Evolutionary conservation across 1,140 invertebrate species (phyloP).

Genomic region (Drosophila rhopaloa): DNA sequence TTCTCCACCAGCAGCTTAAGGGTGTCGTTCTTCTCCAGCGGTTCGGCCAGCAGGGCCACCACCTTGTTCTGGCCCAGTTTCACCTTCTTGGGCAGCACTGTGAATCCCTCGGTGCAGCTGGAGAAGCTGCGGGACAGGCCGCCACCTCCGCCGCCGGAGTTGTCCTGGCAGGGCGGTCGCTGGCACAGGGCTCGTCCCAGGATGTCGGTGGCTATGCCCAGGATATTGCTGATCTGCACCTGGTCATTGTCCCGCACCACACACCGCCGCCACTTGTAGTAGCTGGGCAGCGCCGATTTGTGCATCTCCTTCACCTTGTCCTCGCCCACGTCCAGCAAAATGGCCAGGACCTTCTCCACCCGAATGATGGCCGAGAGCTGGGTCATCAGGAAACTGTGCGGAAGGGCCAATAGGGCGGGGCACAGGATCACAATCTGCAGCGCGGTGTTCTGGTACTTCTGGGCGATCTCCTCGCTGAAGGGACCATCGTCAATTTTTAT

Average conservation of each 20-base stretch:
- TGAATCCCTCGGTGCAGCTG: conserved; percentile 80
- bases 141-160: conserved; percentile 23
- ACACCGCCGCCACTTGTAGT: conserved; percentile 91
- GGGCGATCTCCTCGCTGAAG: conserved; percentile 85
- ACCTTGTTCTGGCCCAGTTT: conserved; percentile 90
- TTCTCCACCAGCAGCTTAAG: conserved; percentile 91
- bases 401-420: conserved; percentile 88
- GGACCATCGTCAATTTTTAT: conserved; percentile 90
- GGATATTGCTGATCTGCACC: conserved; percentile 91
- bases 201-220: conserved; percentile 91
- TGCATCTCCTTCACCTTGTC: conserved; percentile 87
- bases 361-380: conserved; percentile 88
- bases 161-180: conserved; percentile 85
- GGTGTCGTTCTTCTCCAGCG: conserved; percentile 89
- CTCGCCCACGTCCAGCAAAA: conserved; percentile 91
- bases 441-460: conserved; percentile 87
- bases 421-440: conserved; percentile 92
- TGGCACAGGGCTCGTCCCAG: conserved; percentile 88
- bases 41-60: conserved; percentile 91
- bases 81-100: conserved; percentile 80
- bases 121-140: conserved; percentile 76
- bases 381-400: conserved; percentile 86
- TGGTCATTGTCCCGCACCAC: conserved; percentile 91
- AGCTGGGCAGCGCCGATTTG: conserved; percentile 88
- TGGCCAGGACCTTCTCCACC: conserved; percentile 90